A percentile compares a stretch with the other conserved stretches of the same genome.
phyloP scores from a whole-genome alignment of 2,888 invertebrate genomes.

The Tetanocera ferruginea region DNA sequence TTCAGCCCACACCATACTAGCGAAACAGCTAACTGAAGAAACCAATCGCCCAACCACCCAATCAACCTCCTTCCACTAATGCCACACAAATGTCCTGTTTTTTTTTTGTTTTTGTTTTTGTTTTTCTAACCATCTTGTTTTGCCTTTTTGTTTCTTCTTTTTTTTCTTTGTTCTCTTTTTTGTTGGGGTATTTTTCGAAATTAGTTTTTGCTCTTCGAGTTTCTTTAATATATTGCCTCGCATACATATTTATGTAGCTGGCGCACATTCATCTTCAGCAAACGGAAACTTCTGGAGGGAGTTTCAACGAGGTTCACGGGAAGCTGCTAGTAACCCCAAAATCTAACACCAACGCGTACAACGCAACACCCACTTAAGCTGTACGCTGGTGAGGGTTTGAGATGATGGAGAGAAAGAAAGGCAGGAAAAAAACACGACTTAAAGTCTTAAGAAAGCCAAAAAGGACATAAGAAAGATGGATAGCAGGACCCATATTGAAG shows the following conservation, averaged over 20 bases:
- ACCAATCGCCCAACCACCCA: background rate
- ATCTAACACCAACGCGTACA: constrained; percentile 4
- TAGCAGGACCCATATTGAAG: background rate
- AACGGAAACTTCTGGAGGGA: constrained; percentile 39
- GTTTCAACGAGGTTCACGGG: background rate
- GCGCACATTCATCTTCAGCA: constrained; percentile 63
- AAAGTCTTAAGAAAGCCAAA: constrained; percentile 4
- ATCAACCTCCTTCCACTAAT: constrained; percentile 1
- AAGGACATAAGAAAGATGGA: background rate
- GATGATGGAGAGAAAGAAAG: background rate
- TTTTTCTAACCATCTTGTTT: constrained; percentile 29
- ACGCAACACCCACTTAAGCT: constrained; percentile 29
- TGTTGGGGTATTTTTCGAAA: constrained; percentile 64
- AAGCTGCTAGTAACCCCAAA: background rate
- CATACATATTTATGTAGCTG: constrained; percentile 66
- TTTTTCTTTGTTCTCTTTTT: constrained; percentile 51
- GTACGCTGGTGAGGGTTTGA: background rate
- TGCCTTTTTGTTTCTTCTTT: constrained; percentile 16
- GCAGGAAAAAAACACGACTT: background rate
- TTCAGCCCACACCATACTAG: background rate
- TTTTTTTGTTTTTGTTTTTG: constrained; percentile 22
- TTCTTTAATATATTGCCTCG: constrained; percentile 64
- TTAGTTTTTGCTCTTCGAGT: constrained; percentile 64
- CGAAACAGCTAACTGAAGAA: background rate
- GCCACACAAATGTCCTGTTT: constrained; percentile 35